These are phyloP conservation scores for Bombus ignitus DNA, from an alignment of 1,140 invertebrate genomes.

Conservation along the genomic window DNA sequence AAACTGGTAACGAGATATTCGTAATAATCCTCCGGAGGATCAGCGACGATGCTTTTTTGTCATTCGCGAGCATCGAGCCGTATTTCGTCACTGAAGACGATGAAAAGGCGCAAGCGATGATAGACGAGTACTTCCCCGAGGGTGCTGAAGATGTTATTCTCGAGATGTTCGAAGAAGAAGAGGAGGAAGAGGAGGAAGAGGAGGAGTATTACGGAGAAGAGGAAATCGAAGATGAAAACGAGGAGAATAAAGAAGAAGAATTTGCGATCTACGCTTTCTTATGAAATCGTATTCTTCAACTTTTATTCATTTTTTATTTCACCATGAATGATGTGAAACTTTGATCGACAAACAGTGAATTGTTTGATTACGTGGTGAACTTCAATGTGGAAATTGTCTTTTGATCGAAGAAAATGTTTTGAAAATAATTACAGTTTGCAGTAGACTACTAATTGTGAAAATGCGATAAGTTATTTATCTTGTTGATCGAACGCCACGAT, in stretches of 20 bases:
- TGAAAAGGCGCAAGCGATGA: slow-evolving; percentile 63
- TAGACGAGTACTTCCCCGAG: slow-evolving; percentile 70
- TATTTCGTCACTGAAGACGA: slow-evolving; percentile 71
- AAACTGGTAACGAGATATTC: slow-evolving; percentile 73
- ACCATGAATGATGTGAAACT: too few relatives aligned
- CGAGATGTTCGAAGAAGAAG: slow-evolving; percentile 29
- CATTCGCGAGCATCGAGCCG: slow-evolving; percentile 74
- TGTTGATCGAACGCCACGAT: too few relatives aligned
- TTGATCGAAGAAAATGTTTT: too few relatives aligned
- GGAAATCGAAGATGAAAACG: slow-evolving; percentile 41
- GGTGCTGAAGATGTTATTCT: slow-evolving; percentile 58
- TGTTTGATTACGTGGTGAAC: too few relatives aligned
- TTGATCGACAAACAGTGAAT: too few relatives aligned
- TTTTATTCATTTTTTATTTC: too few relatives aligned
- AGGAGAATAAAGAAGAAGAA: slow-evolving; percentile 19
- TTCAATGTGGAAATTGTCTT: too few relatives aligned
- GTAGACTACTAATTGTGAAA: too few relatives aligned
- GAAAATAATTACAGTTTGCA: too few relatives aligned
- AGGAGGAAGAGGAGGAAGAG: slow-evolving; percentile 40
- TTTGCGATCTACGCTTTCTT: background rate
- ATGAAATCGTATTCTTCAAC: background rate
- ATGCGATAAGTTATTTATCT: too few relatives aligned
- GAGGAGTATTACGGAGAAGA: slow-evolving; percentile 14
- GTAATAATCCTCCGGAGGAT: slow-evolving; percentile 68
- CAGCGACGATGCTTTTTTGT: slow-evolving; percentile 72